Evolutionary conservation across 2,797 vertebrate genomes (phyloP).

Genomic region (Naso thynnoides): DNA sequence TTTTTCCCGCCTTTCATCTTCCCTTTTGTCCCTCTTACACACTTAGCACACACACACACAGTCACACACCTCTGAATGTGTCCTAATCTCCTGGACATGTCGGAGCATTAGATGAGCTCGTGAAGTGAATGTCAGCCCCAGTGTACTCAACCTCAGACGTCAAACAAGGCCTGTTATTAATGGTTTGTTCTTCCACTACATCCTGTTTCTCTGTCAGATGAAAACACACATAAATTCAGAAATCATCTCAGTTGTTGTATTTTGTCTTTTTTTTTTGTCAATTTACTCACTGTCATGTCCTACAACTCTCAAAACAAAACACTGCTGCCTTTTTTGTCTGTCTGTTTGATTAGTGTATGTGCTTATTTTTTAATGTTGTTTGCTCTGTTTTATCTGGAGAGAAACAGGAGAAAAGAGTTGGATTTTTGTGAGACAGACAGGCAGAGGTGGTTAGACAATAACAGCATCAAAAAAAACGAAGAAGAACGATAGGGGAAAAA

Average conservation of each 20-base stretch:
- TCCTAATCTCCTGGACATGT: slow-evolving; percentile 51
- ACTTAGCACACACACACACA: slow-evolving; percentile 7
- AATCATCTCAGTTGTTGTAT: background rate
- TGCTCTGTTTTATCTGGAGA: slow-evolving; percentile 13
- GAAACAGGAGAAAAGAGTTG: background rate
- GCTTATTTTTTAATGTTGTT: slow-evolving; percentile 23
- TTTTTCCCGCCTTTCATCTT: slow-evolving; percentile 27
- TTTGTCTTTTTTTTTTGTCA: too few relatives aligned
- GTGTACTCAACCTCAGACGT: slow-evolving; percentile 36
- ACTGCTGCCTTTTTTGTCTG: slow-evolving; percentile 18
- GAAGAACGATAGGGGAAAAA: slow-evolving; percentile 27
- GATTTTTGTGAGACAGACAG: background rate
- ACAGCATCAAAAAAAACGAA: background rate
- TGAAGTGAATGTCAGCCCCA: slow-evolving; percentile 57
- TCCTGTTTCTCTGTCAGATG: slow-evolving; percentile 2
- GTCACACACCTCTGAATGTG: slow-evolving; percentile 31
- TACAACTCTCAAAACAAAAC: slow-evolving; percentile 10
- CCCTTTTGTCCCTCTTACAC: background rate
- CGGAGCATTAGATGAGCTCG: slow-evolving; percentile 56
- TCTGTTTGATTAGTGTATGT: slow-evolving; percentile 30
- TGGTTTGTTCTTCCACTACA: slow-evolving; percentile 30
- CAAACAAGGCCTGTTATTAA: slow-evolving; percentile 49
- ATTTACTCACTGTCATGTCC: slow-evolving; percentile 11
- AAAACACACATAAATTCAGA: background rate
- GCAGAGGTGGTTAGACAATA: slow-evolving; percentile 19